phyloP scores from a whole-genome alignment of 2,113 vertebrate species.

The Nematolebias whitei region DNA sequence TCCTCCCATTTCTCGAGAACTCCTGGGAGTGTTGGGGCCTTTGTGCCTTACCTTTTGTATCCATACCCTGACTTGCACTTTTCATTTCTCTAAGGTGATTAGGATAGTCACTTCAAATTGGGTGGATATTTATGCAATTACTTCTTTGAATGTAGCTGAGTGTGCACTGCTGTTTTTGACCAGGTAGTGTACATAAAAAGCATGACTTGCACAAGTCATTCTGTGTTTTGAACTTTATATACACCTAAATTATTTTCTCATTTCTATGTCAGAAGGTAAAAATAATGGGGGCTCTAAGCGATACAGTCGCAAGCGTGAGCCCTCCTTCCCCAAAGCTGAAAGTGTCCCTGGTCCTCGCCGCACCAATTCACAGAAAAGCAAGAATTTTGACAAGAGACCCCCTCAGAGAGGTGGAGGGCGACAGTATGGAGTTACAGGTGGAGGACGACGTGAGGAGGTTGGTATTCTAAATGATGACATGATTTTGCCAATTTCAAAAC shows the following conservation, averaged over 20 bases:
- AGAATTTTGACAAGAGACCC: constrained; percentile 99
- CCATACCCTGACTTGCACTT: too few species aligned
- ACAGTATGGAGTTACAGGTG: constrained; percentile 88
- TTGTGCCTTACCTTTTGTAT: too few species aligned
- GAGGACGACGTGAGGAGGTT: constrained; percentile 99
- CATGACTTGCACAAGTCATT: too few species aligned
- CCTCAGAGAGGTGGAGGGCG: constrained; percentile 89
- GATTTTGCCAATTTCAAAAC: background rate
- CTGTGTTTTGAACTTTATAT: too few species aligned
- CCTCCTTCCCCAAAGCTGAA: constrained; percentile 91
- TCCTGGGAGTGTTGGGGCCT: too few species aligned
- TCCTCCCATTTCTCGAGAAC: too few species aligned
- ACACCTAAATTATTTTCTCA: background rate
- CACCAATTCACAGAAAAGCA: constrained; percentile 99
- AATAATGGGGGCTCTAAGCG: constrained; percentile 91
- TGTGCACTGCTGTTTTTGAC: too few species aligned
- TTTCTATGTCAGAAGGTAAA: constrained; percentile 87
- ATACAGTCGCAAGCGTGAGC: constrained; percentile 93
- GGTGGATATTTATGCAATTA: too few species aligned
- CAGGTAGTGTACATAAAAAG: too few species aligned
- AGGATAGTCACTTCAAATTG: too few species aligned
- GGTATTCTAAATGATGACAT: constrained; percentile 37
- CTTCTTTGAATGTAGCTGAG: too few species aligned
- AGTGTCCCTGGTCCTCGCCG: constrained; percentile 88
- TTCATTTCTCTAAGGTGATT: too few species aligned